phyloP scores from a whole-genome alignment of 2,888 invertebrate genomes.

The Plebejus melissa region DNA sequence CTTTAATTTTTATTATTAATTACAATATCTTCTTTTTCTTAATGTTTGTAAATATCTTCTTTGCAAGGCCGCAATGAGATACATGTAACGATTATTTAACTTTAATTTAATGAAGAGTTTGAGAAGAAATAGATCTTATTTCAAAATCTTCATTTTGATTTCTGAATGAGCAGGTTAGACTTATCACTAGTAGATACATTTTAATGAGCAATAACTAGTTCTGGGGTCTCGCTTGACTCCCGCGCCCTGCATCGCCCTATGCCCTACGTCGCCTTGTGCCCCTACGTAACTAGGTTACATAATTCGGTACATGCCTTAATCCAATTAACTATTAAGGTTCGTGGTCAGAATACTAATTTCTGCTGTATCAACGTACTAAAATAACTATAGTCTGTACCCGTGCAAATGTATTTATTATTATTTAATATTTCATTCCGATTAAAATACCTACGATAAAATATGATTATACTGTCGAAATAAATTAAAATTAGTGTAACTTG shows the following conservation, averaged over 20 bases:
- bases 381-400: neutral
- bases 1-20: no score
- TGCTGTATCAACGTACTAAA: neutral
- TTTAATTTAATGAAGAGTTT: no score
- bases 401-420: neutral
- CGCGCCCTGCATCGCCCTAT: constrained; percentile 38
- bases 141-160: no score
- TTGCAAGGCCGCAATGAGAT: no score
- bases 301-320: constrained; percentile 76
- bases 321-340: constrained; percentile 79
- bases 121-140: no score
- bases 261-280: constrained; percentile 54
- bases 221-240: constrained; percentile 31
- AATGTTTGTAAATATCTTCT: no score
- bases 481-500: no score
- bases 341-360: constrained; percentile 75
- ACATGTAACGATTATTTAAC: no score
- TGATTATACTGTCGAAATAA: no score
- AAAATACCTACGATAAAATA: no score
- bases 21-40: no score
- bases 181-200: neutral
- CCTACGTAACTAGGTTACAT: constrained; percentile 72
- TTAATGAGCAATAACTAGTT: constrained; percentile 6
- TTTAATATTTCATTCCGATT: neutral
- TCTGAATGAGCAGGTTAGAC: neutral